Percentiles rank a stretch among this genome's conserved stretches.
phyloP scores from a whole-genome alignment of 2,888 invertebrate genomes.

The Ctena decussata region DNA sequence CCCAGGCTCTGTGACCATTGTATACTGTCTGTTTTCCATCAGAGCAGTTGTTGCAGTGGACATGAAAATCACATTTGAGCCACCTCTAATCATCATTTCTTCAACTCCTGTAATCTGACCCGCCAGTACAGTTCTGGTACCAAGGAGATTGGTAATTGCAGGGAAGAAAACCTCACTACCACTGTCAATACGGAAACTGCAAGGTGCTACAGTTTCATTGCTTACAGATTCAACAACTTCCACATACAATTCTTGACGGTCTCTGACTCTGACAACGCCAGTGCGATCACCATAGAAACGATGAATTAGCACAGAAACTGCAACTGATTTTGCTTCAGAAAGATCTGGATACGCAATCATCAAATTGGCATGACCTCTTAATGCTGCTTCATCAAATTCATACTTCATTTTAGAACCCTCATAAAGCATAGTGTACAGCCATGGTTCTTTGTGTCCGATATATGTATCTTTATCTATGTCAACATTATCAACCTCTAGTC shows the following conservation, averaged over 20 bases:
- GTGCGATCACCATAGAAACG: conserved; percentile 76
- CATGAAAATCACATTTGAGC: conserved; percentile 72
- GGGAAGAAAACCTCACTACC: conserved; percentile 74
- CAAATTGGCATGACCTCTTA: conserved; percentile 75
- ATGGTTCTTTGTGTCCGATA: conserved; percentile 72
- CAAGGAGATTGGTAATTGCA: conserved; percentile 70
- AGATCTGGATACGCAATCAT: conserved; percentile 71
- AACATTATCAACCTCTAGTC: conserved; percentile 75
- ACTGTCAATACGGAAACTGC: conserved; percentile 75
- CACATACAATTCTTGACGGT: conserved; percentile 73
- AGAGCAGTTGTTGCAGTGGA: conserved; percentile 76
- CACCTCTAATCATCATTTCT: conserved; percentile 69
- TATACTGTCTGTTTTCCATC: conserved; percentile 72
- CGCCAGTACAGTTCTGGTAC: conserved; percentile 74
- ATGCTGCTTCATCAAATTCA: conserved; percentile 76
- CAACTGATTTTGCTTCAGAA: conserved; percentile 13
- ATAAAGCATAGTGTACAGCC: conserved; percentile 75
- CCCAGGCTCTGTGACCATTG: conserved; percentile 73
- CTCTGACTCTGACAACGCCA: conserved; percentile 72
- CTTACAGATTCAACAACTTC: conserved; percentile 76
- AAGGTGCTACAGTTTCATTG: conserved; percentile 77
- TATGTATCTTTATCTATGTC: conserved; percentile 74
- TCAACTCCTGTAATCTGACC: conserved; percentile 76
- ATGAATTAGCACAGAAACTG: conserved; percentile 69
- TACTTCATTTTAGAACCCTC: conserved; percentile 68